Evolutionary conservation across 2,113 vertebrate genomes (phyloP), one percentile per base, ranked within the genome.

Genomic region (Lycaon pictus): DNA sequence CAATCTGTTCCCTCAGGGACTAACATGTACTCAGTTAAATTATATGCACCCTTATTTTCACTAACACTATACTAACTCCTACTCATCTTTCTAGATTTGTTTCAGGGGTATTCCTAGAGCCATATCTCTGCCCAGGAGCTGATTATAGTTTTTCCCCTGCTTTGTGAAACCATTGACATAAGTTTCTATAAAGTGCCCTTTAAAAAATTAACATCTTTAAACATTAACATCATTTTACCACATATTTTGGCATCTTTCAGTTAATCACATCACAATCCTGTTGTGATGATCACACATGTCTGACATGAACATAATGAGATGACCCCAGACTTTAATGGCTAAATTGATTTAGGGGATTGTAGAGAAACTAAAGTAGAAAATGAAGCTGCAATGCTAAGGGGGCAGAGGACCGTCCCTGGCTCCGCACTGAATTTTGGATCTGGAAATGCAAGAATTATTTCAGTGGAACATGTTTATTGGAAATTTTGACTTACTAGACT

Each of bases 201-300:
- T 58, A 81, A 91, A n/a, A 60, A 53, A 84, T 58, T 67, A 43
- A 19, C 19, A 25, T 25, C 71, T 56, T 91, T 72, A 3, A 43
- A 43, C 43, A 23, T 17, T 76, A 51, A 20, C 13, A 29, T 25
- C 13, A 0, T 69, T 67, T 93, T 82, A 32, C 32, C 29, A 7
- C 82, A 58, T 58, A 51, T 87, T 69, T 89, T 43, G 58, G 29
- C 8, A 81, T 32, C 7, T 92, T 95, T 92, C 67, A 56, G 17
- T 63, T 56, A 88, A 69, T 84, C 55, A 89, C 7, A 83, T 82
- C 15, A 74, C 7, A 96, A 35, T 62, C 67, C 55, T 89, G 2
- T 82, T 92, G 13, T 76, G 81, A 97, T 56, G 93, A 90, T 20
- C 19, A 88, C n/a, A 87, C 12, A 82, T 77, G 0, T 92, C 77